A percentile compares a stretch with the other conserved stretches of the same genome.
These are phyloP conservation scores for Nezara viridula DNA, from an alignment of 2,888 invertebrate genomes.

Conservation along the genomic window DNA sequence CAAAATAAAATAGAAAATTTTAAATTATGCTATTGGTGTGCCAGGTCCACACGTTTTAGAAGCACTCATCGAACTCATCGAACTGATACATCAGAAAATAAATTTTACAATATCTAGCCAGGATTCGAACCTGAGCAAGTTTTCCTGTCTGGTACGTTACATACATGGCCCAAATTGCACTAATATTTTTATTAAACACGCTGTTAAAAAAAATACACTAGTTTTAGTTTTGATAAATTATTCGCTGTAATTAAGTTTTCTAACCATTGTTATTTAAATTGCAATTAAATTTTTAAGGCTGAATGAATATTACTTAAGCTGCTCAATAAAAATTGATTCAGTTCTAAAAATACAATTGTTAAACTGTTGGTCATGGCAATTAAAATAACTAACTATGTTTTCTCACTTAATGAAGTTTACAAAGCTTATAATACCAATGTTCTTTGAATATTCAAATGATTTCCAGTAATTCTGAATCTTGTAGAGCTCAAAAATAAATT, in stretches of 20 bases:
- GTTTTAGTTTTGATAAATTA: background rate
- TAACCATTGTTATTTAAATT: background rate
- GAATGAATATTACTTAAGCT: background rate
- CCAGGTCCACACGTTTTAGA: no score
- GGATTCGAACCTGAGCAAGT: no score
- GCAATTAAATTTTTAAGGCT: background rate
- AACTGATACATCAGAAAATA: no score
- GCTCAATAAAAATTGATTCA: background rate
- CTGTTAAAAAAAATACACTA: background rate
- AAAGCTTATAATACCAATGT: background rate
- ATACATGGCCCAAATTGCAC: no score
- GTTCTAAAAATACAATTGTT: background rate
- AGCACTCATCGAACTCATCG: no score
- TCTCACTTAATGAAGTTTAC: background rate
- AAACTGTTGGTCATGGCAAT: background rate
- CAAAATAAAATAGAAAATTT: no score
- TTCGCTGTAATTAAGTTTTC: background rate
- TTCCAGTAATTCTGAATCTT: background rate
- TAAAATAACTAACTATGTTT: background rate
- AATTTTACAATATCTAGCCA: no score
- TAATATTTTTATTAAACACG: no score
- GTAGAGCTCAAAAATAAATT: slow-evolving; percentile 1
- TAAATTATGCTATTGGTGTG: no score
- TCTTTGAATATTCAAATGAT: background rate
- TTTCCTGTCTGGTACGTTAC: no score